Evolutionary conservation across 37 sponge, comb jelly and placozoan genomes (phyloP).

Genomic region (Spongia lamella): DNA sequence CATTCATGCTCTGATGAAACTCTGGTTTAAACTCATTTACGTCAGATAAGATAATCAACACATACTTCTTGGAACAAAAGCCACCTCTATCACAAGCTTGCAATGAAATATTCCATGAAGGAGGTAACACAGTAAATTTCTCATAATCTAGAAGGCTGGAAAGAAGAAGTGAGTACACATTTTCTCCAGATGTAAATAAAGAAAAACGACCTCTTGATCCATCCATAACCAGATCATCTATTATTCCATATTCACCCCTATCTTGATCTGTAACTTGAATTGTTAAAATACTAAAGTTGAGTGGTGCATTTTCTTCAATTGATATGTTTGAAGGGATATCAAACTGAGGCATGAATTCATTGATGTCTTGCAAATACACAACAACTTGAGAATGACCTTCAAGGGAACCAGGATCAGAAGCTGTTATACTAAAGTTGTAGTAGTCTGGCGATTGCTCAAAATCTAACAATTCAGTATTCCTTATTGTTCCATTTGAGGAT

Average conservation of each 20-base stretch:
- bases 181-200: too few relatives aligned
- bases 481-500: constrained; percentile 29
- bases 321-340: not conserved
- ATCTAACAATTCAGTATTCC: constrained; percentile 25
- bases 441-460: constrained; percentile 27
- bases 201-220: too few relatives aligned
- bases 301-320: too few relatives aligned
- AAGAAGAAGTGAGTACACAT: not conserved
- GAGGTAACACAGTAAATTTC: not conserved
- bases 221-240: too few relatives aligned
- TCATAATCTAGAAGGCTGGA: constrained; percentile 32
- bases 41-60: too few relatives aligned
- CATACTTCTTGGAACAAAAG: too few relatives aligned
- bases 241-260: too few relatives aligned
- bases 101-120: too few relatives aligned
- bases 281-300: too few relatives aligned
- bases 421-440: constrained; percentile 11
- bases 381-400: constrained; percentile 25
- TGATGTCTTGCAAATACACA: constrained; percentile 19
- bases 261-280: too few relatives aligned
- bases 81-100: too few relatives aligned
- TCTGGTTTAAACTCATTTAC: too few relatives aligned
- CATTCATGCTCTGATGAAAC: not conserved
- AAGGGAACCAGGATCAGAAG: constrained; percentile 50
- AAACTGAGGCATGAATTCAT: constrained; percentile 28